A percentile compares a stretch with the other conserved stretches of the same genome.
phyloP scores from a whole-genome alignment of 2,888 invertebrate species.

The Podotricha telesiphe region DNA sequence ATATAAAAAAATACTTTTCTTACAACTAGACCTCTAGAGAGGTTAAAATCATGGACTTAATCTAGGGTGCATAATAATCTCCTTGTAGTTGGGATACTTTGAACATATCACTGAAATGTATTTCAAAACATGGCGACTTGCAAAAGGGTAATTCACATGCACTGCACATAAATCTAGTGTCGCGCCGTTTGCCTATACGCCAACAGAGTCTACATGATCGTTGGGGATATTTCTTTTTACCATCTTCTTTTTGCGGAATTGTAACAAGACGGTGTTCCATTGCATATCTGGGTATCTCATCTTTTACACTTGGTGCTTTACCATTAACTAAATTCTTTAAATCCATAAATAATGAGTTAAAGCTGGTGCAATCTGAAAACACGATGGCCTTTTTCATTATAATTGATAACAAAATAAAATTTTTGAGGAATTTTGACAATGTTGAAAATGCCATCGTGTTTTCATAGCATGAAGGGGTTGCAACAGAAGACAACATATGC shows the following conservation, averaged over 20 bases:
- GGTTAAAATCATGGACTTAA: conserved; percentile 49
- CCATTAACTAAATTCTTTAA: conserved; percentile 81
- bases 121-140: conserved; percentile 79
- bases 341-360: conserved; percentile 79
- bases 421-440: conserved; percentile 50
- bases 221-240: conserved; percentile 81
- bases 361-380: conserved; percentile 81
- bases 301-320: conserved; percentile 69
- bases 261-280: conserved; percentile 75
- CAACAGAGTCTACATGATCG: conserved; percentile 80
- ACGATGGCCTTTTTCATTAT: conserved; percentile 82
- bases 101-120: conserved; percentile 75
- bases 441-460: conserved; percentile 84
- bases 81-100: conserved; percentile 75
- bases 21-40: conserved; percentile 45
- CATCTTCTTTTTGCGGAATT: conserved; percentile 82
- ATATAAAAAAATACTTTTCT: conserved; percentile 46
- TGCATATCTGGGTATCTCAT: conserved; percentile 63
- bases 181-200: conserved; percentile 77
- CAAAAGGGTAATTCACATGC: conserved; percentile 79
- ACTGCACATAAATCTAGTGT: conserved; percentile 79
- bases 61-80: conserved; percentile 76
- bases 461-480: conserved; percentile 71
- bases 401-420: conserved; percentile 50
- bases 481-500: conserved; percentile 70